These are phyloP conservation scores for Luperina testacea DNA, from an alignment of 2,888 invertebrate genomes.

Conservation along the genomic window DNA sequence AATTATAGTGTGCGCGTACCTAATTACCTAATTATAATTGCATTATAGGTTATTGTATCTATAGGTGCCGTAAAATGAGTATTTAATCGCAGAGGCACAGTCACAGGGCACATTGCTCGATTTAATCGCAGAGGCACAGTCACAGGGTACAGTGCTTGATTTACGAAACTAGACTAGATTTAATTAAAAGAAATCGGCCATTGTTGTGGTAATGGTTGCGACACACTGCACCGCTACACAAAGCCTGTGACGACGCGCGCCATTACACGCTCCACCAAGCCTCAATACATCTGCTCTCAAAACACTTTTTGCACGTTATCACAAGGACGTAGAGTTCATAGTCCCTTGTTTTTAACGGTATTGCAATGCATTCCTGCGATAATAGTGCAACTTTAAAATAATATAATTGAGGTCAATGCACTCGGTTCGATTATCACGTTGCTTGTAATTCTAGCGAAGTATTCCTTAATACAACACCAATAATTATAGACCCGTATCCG, in stretches of 20 bases:
- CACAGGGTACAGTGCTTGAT: neutral
- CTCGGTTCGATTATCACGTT: slow-evolving; percentile 33
- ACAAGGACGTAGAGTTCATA: slow-evolving; percentile 70
- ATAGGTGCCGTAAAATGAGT: neutral
- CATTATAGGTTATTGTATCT: neutral
- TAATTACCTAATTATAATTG: neutral
- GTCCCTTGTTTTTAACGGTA: slow-evolving; percentile 60
- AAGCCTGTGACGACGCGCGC: slow-evolving; percentile 63
- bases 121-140: neutral
- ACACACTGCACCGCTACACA: slow-evolving; percentile 56
- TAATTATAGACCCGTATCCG: too few relatives aligned
- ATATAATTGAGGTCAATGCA: slow-evolving; percentile 59
- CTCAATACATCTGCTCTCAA: slow-evolving; percentile 51
- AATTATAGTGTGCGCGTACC: neutral
- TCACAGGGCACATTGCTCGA: neutral
- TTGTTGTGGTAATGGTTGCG: slow-evolving; percentile 51
- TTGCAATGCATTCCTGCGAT: slow-evolving; percentile 49
- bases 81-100: neutral
- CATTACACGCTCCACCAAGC: slow-evolving; percentile 74
- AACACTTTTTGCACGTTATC: slow-evolving; percentile 58
- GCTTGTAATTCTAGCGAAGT: slow-evolving; percentile 1
- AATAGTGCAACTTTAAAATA: slow-evolving; percentile 56
- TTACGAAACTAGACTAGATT: slow-evolving; percentile 57
- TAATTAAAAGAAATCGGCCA: slow-evolving; percentile 52
- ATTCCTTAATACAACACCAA: neutral